Evolutionary conservation across 1,140 invertebrate genomes (phyloP), one percentile per base, ranked within the genome.

Genomic region (Euwallacea similis): DNA sequence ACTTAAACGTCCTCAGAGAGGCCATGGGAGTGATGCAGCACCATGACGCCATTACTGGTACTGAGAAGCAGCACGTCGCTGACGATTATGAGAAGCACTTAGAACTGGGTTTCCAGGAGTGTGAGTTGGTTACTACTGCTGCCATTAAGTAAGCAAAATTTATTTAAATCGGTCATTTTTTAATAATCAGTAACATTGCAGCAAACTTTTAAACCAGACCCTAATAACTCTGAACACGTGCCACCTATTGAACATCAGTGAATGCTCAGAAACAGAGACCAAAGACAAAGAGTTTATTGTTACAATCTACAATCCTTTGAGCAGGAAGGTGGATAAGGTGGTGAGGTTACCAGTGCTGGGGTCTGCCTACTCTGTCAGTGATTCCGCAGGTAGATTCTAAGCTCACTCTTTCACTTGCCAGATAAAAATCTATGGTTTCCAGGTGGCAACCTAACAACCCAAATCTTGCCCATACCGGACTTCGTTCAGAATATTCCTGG

Each of bases 11-110:
- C 15, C 69, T 84, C 44, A 76, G 83, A 44, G 82, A 84, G 79
- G 87, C 85, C 0, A 84, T 90, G 84, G 94, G 92, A 16, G 85
- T 97, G 0, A 90, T 93, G 85, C 96, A 98, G 79, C 96, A 98
- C 83, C 96, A 98, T 77, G 96, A 93, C 79, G 91, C 91, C 0
- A 86, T 93, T 0, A 91, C 91, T 0, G 95, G 96, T n/a, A 98
- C 96, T 0, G 95, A 95, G 77, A 96, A 96, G 77, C 90, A 97
- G 82, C 88, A 92, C 61, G 95, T 98, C 0, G 90, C 93, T 0
- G 76, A 88, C 9, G 96, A 99, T 82, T 99, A 99, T 80, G 88
- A 86, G 0, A 83, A 88, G 72, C 83, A 91, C 72, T 81, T 96
- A 7, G 79, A 85, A 10, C 79, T 84, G 63, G 89, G 86, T 9